phyloP scores from a whole-genome alignment of 2,888 invertebrate genomes.

The Drosophila fungiperda region DNA sequence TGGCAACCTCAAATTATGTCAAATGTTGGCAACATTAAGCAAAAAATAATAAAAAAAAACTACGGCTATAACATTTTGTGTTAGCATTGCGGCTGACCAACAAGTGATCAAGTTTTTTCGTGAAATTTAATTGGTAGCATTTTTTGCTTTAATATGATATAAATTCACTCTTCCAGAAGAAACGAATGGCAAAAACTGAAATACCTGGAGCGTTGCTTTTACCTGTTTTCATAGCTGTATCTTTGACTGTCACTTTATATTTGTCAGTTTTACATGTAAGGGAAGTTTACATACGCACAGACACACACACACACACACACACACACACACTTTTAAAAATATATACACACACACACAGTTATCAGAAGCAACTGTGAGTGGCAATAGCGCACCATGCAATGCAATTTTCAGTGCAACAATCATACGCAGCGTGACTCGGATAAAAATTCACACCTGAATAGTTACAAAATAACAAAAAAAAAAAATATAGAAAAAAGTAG shows the following conservation, averaged over 20 bases:
- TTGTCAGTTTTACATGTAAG: slow-evolving; percentile 30
- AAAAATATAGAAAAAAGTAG: background rate
- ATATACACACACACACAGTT: slow-evolving; percentile 15
- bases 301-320: slow-evolving; percentile 3
- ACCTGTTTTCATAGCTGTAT: slow-evolving; percentile 30
- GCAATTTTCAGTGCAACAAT: slow-evolving; percentile 53
- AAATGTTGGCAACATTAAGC: slow-evolving; percentile 24
- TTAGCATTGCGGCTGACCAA: slow-evolving; percentile 25
- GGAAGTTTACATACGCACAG: slow-evolving; percentile 16
- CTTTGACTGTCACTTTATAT: slow-evolving; percentile 54
- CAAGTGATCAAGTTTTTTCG: slow-evolving; percentile 40
- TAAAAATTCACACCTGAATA: slow-evolving; percentile 14
- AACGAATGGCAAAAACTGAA: background rate
- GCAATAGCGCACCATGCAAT: slow-evolving; percentile 12
- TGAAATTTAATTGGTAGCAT: slow-evolving; percentile 25
- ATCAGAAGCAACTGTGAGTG: slow-evolving; percentile 7
- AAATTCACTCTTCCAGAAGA: slow-evolving; percentile 6
- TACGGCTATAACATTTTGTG: slow-evolving; percentile 24
- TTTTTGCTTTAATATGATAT: slow-evolving; percentile 18
- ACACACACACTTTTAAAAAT: background rate
- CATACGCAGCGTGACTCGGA: slow-evolving; percentile 41
- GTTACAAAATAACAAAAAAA: background rate
- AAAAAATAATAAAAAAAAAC: slow-evolving; percentile 13
- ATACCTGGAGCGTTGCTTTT: slow-evolving; percentile 25
- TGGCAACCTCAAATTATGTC: slow-evolving; percentile 55